phyloP scores from a whole-genome alignment of 2,113 vertebrate genomes.

The Pseudorectes ferrugineus region DNA sequence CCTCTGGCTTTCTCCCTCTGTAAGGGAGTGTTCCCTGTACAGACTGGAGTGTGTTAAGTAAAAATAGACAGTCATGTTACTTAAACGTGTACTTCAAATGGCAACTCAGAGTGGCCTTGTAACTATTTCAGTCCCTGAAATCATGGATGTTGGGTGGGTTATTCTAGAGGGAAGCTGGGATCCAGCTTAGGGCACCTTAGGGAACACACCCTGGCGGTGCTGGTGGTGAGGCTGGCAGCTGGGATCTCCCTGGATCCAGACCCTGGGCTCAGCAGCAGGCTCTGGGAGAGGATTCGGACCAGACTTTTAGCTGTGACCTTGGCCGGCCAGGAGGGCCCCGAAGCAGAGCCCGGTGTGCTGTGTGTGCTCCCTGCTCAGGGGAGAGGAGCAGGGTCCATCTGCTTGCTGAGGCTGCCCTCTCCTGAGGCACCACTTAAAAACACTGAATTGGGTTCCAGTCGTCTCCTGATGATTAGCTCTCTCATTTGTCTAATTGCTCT shows the following conservation, averaged over 20 bases:
- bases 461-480: not conserved
- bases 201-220: not conserved
- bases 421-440: not conserved
- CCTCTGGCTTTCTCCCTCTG: not conserved
- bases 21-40: not conserved
- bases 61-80: not conserved
- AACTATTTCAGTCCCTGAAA: not conserved
- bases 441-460: fast-evolving
- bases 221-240: not conserved
- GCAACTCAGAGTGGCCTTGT: not conserved
- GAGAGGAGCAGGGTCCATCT: not conserved
- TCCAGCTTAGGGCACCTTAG: not conserved
- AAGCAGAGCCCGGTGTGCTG: not conserved
- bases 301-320: not conserved
- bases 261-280: not conserved
- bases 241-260: not conserved
- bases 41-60: not conserved
- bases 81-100: fast-evolving
- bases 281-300: not conserved
- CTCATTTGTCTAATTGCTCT: not conserved
- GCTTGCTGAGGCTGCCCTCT: not conserved
- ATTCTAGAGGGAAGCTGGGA: not conserved
- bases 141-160: not conserved
- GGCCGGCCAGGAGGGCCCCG: not conserved
- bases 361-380: fast-evolving